Evolutionary conservation across 2,797 vertebrate genomes (phyloP).

Genomic region (Megaceryle alcyon): DNA sequence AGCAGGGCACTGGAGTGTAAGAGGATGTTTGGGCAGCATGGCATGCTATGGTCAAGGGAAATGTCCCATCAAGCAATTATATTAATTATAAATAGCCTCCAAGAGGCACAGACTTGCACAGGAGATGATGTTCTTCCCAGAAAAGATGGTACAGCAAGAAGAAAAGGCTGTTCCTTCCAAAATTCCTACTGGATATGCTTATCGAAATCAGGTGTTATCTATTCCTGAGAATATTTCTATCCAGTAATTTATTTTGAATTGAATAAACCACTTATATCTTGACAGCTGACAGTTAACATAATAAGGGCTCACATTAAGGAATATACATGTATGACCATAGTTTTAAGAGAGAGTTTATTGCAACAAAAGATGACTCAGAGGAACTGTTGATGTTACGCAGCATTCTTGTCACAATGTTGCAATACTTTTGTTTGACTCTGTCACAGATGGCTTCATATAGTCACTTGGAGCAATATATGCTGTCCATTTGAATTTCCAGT

Average conservation of each 20-base stretch:
- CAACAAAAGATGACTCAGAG: neutral
- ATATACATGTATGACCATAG: neutral
- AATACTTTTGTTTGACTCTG: neutral
- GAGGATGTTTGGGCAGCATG: neutral
- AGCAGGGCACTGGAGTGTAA: neutral
- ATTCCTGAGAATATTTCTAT: neutral
- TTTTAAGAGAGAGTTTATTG: neutral
- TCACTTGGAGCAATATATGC: neutral
- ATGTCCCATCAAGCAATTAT: neutral
- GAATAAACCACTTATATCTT: neutral
- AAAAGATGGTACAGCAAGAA: neutral
- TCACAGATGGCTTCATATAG: neutral
- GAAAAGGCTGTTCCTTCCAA: neutral
- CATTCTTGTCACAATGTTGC: neutral
- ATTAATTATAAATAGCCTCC: constrained; percentile 38
- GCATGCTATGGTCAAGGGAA: neutral
- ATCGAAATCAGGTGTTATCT: neutral
- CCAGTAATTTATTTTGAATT: neutral
- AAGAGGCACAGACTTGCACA: neutral
- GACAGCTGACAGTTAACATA: neutral
- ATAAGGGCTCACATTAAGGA: neutral
- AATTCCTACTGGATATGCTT: neutral
- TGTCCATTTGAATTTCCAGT: neutral
- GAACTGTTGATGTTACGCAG: neutral
- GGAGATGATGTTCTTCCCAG: neutral